Percentiles rank a stretch among this genome's conserved stretches.
These are phyloP conservation scores for Homalodisca vitripennis DNA, from an alignment of 1,140 invertebrate genomes.

Conservation along the genomic window DNA sequence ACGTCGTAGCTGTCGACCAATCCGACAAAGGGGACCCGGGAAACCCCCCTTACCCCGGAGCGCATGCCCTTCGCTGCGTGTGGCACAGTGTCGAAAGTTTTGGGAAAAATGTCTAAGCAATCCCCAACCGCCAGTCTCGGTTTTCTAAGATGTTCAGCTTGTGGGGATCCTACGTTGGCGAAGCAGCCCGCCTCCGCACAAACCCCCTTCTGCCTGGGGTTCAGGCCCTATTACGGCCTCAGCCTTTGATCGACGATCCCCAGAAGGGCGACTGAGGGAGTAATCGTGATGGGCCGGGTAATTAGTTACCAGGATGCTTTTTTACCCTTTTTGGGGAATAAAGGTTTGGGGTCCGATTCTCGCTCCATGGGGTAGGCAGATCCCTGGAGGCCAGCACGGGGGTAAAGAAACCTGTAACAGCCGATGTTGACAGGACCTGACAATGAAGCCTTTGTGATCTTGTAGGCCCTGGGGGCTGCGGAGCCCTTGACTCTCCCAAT, in stretches of 20 bases:
- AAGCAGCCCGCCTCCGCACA: slow-evolving; percentile 32
- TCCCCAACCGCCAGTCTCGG: slow-evolving; percentile 27
- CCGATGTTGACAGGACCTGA: neutral
- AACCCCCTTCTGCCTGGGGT: slow-evolving; percentile 39
- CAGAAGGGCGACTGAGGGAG: slow-evolving; percentile 36
- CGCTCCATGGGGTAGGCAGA: too few species aligned
- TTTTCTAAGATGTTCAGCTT: slow-evolving; percentile 32
- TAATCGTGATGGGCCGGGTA: slow-evolving; percentile 41
- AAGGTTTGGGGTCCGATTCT: too few species aligned
- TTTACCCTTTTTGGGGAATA: too few species aligned
- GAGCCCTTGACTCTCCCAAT: too few species aligned
- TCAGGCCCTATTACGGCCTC: too few species aligned
- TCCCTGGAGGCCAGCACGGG: too few species aligned
- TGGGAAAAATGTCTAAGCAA: slow-evolving; percentile 40
- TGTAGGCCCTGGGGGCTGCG: too few species aligned
- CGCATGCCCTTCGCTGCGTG: slow-evolving; percentile 31
- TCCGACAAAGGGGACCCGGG: neutral
- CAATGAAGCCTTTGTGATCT: too few species aligned
- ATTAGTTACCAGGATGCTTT: slow-evolving; percentile 32
- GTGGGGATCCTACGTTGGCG: slow-evolving; percentile 33
- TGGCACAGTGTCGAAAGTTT: slow-evolving; percentile 46
- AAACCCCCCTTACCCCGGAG: slow-evolving; percentile 31
- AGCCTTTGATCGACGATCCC: too few species aligned
- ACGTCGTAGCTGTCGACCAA: neutral
- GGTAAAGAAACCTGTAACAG: too few species aligned